Conservation (phyloP, 2,113 vertebrate genomes). For the Emydura subglobosa region DNA sequence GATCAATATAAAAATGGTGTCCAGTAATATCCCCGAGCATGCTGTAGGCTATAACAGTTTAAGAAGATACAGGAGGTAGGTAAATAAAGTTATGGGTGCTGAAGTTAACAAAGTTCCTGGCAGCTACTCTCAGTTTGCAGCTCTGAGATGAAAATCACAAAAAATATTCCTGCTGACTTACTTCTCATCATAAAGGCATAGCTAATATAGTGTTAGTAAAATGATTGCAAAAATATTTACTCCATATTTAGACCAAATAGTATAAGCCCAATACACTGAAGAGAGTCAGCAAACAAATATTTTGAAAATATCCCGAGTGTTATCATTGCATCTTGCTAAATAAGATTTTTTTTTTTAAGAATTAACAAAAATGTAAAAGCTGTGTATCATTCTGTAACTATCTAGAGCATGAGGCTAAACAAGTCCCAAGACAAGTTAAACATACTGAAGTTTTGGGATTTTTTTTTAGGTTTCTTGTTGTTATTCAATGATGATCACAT, state of each 20-base stretch:
- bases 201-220: background rate
- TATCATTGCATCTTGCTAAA: background rate
- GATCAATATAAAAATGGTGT: background rate
- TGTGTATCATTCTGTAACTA: background rate
- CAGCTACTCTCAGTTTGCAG: background rate
- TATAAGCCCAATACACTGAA: background rate
- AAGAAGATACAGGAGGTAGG: background rate
- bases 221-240: background rate
- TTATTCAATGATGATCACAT: background rate
- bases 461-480: background rate
- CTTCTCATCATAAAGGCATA: background rate
- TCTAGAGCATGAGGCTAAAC: background rate
- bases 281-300: background rate
- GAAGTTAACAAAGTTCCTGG: background rate
- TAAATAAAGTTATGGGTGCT: background rate
- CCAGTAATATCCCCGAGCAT: background rate
- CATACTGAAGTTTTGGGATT: background rate
- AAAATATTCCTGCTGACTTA: too few species aligned
- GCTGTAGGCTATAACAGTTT: background rate
- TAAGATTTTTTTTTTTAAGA: background rate
- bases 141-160: background rate
- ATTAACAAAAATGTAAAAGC: background rate
- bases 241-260: background rate
- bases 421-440: background rate
- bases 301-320: background rate